phyloP scores from a whole-genome alignment of 2,113 vertebrate species.

The Scartelaos histophorus region DNA sequence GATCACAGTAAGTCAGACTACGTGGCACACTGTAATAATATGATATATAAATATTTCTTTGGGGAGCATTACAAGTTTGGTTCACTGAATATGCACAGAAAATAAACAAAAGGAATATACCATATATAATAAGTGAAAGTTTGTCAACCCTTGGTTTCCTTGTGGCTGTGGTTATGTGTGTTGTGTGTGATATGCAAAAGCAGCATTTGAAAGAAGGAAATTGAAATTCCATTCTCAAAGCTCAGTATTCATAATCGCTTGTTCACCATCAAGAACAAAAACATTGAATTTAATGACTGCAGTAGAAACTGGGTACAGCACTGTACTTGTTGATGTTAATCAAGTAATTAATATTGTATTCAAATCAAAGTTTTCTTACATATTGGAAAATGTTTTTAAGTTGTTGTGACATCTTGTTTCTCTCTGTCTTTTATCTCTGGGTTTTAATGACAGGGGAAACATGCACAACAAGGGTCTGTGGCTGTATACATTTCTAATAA shows the following conservation, averaged over 20 bases:
- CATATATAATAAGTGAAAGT: background rate
- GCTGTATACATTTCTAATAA: slow-evolving; percentile 33
- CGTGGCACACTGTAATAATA: background rate
- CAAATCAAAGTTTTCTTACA: background rate
- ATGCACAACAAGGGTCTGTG: slow-evolving; percentile 25
- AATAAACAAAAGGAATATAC: background rate
- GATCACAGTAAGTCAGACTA: slow-evolving; percentile 89
- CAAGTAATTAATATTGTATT: background rate
- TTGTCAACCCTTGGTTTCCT: background rate
- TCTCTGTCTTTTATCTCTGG: slow-evolving; percentile 29
- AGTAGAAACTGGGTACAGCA: background rate
- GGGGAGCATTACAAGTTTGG: background rate
- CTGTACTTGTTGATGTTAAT: background rate
- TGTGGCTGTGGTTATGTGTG: background rate
- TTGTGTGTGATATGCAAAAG: background rate
- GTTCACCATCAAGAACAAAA: background rate
- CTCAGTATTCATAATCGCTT: background rate
- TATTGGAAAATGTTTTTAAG: background rate
- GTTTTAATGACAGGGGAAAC: slow-evolving; percentile 13
- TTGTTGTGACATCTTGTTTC: slow-evolving; percentile 7
- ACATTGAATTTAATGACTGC: background rate
- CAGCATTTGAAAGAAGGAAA: background rate
- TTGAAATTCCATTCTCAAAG: background rate
- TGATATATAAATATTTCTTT: no score
- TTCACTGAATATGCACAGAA: background rate